Evolutionary conservation across 2,113 vertebrate genomes (phyloP).

Genomic region (Antidorcas marsupialis): DNA sequence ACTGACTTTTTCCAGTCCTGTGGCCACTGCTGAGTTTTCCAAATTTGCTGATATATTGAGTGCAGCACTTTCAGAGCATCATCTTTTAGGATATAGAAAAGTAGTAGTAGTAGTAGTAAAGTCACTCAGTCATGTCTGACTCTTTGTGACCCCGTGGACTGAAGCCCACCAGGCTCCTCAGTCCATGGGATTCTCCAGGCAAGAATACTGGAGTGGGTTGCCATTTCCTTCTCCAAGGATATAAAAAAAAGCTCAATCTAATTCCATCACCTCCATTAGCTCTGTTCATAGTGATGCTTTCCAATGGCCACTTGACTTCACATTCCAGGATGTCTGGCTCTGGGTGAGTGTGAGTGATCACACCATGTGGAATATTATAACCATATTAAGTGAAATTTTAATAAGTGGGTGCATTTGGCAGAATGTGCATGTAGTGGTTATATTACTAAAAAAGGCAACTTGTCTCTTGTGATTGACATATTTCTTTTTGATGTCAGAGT

Average conservation of each 20-base stretch:
- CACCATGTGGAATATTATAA: background rate
- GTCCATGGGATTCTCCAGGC: too few species aligned
- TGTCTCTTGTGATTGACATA: background rate
- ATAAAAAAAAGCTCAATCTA: background rate
- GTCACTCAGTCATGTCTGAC: too few species aligned
- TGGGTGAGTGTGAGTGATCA: background rate
- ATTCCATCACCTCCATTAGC: background rate
- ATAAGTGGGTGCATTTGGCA: background rate
- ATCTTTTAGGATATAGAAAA: too few species aligned
- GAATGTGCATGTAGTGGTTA: background rate
- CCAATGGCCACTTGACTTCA: background rate
- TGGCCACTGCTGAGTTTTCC: too few species aligned
- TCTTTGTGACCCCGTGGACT: rapidly evolving
- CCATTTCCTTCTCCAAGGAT: background rate
- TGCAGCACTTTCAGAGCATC: too few species aligned
- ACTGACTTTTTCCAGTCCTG: too few species aligned
- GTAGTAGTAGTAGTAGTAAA: too few species aligned
- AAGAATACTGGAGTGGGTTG: too few species aligned
- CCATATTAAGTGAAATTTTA: background rate
- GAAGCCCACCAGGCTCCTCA: too few species aligned
- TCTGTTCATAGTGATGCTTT: background rate
- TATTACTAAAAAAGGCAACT: background rate
- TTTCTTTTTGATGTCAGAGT: background rate
- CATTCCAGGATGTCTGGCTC: background rate
- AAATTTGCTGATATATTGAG: too few species aligned